Conservation (phyloP, 2,797 vertebrate species). For the Perodicticus potto region DNA sequence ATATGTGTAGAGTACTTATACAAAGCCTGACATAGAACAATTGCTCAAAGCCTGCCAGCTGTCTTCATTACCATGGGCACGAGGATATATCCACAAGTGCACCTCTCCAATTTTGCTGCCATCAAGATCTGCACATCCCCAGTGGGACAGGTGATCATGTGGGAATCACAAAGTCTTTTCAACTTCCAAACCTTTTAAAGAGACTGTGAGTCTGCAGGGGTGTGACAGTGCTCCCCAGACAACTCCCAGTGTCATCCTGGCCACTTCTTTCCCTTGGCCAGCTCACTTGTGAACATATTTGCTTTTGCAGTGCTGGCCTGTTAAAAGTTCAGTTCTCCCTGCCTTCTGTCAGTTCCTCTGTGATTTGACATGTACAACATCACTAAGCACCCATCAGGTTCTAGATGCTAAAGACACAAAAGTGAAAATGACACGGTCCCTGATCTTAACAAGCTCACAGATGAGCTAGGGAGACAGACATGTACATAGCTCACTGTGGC, state of each 20-base stretch:
- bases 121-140: neutral
- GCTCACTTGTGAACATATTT: neutral
- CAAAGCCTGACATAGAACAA: neutral
- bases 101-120: neutral
- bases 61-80: neutral
- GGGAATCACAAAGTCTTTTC: conserved; percentile 13
- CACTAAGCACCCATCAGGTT: neutral
- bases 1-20: neutral
- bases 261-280: neutral
- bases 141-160: neutral
- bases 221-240: neutral
- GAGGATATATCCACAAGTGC: neutral
- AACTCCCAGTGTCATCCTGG: neutral
- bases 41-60: neutral
- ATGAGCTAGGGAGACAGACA: neutral
- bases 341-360: neutral
- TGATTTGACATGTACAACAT: neutral
- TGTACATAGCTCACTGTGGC: neutral
- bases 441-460: neutral
- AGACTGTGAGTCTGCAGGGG: neutral
- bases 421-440: neutral
- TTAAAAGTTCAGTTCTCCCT: neutral
- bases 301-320: neutral
- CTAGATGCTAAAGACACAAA: neutral
- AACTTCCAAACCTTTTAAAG: neutral